phyloP scores from a whole-genome alignment of 2,888 invertebrate genomes.

The Pandemis heparana region DNA sequence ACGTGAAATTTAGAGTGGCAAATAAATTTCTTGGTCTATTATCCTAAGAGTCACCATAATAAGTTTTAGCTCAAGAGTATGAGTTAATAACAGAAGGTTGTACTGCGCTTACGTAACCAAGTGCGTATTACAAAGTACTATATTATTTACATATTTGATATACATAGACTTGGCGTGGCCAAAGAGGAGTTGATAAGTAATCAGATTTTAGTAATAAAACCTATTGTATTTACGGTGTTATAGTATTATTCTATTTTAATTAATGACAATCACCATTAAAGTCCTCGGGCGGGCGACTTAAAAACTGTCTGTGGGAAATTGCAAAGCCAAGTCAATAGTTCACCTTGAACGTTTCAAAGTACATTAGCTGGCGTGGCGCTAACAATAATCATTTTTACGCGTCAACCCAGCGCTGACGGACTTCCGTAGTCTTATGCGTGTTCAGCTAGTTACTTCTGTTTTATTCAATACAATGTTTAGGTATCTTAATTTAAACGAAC shows the following conservation, averaged over 20 bases:
- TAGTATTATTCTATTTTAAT: neutral
- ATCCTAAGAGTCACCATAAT: neutral
- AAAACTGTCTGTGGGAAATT: neutral
- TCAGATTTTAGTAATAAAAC: neutral
- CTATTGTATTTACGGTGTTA: neutral
- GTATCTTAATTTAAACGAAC: too few relatives aligned
- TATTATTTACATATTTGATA: neutral
- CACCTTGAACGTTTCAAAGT: neutral
- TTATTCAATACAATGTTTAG: too few relatives aligned
- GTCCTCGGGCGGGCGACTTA: neutral
- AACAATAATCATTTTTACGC: too few relatives aligned
- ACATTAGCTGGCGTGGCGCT: too few relatives aligned
- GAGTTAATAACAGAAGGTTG: neutral
- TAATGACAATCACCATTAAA: neutral
- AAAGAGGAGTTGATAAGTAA: neutral
- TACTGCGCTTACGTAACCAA: neutral
- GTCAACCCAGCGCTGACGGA: too few relatives aligned
- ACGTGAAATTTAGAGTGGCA: neutral
- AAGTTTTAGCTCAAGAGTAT: neutral
- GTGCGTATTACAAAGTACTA: neutral
- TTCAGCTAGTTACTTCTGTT: too few relatives aligned
- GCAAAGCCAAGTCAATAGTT: neutral
- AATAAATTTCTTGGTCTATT: neutral
- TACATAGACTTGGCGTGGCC: neutral
- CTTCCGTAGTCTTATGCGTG: too few relatives aligned